Evolutionary conservation across 2,888 invertebrate genomes (phyloP).

Genomic region (Lepidocyrtoides sp.): DNA sequence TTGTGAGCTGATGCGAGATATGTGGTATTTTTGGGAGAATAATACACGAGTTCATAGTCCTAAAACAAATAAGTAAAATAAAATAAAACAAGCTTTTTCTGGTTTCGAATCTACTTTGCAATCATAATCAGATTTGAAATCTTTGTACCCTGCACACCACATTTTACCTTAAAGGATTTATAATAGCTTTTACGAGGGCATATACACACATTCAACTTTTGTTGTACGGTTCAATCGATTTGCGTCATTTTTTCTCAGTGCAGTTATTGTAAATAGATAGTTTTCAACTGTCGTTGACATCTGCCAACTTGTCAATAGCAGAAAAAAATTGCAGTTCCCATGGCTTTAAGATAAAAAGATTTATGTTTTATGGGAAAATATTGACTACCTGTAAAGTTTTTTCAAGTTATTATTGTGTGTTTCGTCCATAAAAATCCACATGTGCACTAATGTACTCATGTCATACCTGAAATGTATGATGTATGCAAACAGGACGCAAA

Average conservation of each 20-base stretch:
- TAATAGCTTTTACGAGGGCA: neutral
- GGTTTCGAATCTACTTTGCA: neutral
- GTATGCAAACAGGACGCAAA: constrained; percentile 58
- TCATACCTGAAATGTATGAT: neutral
- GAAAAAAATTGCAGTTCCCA: constrained; percentile 53
- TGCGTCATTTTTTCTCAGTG: constrained; percentile 24
- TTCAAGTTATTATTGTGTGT: constrained; percentile 36
- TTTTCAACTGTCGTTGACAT: constrained; percentile 75
- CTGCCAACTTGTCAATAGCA: constrained; percentile 57
- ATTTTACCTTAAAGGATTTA: neutral
- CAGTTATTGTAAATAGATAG: constrained; percentile 45
- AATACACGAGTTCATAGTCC: constrained; percentile 53
- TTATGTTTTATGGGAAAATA: constrained; percentile 46
- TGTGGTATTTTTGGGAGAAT: constrained; percentile 38
- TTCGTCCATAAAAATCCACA: constrained; percentile 15
- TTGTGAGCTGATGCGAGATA: constrained; percentile 29
- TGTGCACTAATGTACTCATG: neutral
- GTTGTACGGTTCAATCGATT: neutral
- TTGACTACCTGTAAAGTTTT: constrained; percentile 15
- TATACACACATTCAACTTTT: no score
- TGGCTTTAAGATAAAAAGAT: neutral
- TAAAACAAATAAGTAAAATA: neutral
- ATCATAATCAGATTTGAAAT: neutral
- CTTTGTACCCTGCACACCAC: neutral
- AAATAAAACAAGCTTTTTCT: neutral